These are phyloP conservation scores for Poeciliopsis paucimaculata DNA, from an alignment of 2,797 vertebrate genomes.

Conservation along the genomic window DNA sequence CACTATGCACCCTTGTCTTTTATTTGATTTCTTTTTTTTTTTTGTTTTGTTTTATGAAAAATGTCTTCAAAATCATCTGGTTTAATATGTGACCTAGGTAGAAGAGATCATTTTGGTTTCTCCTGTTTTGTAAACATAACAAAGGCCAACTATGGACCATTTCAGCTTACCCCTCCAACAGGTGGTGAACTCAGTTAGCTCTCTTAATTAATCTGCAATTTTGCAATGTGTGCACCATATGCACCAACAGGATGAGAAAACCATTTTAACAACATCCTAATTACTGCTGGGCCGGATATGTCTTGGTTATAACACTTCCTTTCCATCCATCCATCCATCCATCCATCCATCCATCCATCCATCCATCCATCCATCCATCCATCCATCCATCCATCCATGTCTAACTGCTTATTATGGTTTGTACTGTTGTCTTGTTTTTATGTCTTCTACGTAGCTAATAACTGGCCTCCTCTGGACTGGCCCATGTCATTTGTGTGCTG, in stretches of 20 bases:
- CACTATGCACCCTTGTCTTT: not conserved
- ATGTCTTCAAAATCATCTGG: not conserved
- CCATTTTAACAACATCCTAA: constrained; percentile 70
- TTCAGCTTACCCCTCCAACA: constrained; percentile 19
- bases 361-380: too few relatives aligned
- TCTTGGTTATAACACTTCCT: constrained; percentile 71
- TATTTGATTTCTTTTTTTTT: too few relatives aligned
- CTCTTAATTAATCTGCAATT: constrained; percentile 63
- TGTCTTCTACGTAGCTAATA: constrained; percentile 70
- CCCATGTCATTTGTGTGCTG: constrained; percentile 62
- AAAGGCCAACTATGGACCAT: constrained; percentile 9
- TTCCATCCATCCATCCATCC: constrained; percentile 30
- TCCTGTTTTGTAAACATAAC: constrained; percentile 21
- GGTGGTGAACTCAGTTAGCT: constrained; percentile 45
- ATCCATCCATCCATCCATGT: not conserved
- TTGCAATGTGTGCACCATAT: constrained; percentile 73
- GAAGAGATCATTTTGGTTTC: constrained; percentile 15
- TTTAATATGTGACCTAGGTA: not conserved
- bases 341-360: too few relatives aligned
- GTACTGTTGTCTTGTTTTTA: constrained; percentile 59
- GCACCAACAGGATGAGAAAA: constrained; percentile 64
- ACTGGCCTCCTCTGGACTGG: constrained; percentile 23
- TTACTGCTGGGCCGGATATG: constrained; percentile 67
- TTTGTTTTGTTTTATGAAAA: too few relatives aligned
- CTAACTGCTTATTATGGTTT: constrained; percentile 62